Evolutionary conservation across 2,888 invertebrate genomes (phyloP), one percentile per base, ranked within the genome.

Genomic region (Tillus elongatus): DNA sequence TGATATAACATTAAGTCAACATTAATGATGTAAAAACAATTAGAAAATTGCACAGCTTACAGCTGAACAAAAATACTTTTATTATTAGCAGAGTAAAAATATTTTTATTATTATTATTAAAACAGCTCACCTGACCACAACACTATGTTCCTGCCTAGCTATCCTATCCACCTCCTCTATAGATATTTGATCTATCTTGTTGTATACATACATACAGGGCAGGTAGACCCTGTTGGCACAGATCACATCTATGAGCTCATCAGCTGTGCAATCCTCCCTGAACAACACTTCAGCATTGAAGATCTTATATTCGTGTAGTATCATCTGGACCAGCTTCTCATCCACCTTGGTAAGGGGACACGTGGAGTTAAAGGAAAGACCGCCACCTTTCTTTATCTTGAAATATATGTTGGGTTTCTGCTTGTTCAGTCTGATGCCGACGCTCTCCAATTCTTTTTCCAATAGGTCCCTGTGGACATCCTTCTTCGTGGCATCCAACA

Each of bases 171-270:
- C 92, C 70, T 97, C 96, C 68, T 99, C 97, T 49, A 99, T 92
- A 34, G 96, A 91, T 56, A 98, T 91, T 72, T 98, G 96, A 78
- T 99, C 98, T 54, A 98, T 93, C 76, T 99, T 99, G 69, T 99
- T 99, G 71, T 97, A 98, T 37, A 97, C 93, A 70, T 97, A 98
- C 37, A 99, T 68, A 65, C 98, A 99, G 36, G 96, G 93, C 60
- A 98, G 73, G 69, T 97, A 96, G 15, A 91, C 88, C 45, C 96
- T 77, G 70, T 93, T 96, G 6, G 88, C 95, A 34, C 89, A 83
- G 50, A 99, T 92, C 35, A 98, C 95, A 70, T 99, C 98, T 49
- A 99, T 97, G 56, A 99, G 76, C 59, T 98, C 97, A 66, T 98
- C 98, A 0, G 91, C 81, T 1, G 82, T 82, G 60, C 87, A 89